Conservation (phyloP, 2,888 invertebrate genomes). For the Byasa hedistus region DNA sequence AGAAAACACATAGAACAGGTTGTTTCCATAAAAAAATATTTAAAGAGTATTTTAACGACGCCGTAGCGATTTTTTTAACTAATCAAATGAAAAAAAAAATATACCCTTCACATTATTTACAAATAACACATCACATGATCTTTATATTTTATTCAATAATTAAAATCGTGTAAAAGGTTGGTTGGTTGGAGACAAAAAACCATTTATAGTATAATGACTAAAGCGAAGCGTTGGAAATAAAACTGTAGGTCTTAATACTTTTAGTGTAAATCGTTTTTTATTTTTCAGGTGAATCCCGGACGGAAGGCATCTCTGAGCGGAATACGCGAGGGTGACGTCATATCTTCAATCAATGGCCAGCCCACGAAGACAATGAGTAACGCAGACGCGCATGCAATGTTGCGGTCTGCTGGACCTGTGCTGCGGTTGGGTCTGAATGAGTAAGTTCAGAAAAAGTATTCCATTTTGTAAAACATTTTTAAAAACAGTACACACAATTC, state of each 20-base stretch:
- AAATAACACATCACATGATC: too few relatives aligned
- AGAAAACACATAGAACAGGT: too few relatives aligned
- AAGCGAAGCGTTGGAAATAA: too few relatives aligned
- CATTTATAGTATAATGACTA: not conserved
- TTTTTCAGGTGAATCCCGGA: constrained; percentile 90
- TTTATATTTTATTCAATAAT: too few relatives aligned
- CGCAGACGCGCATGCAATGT: constrained; percentile 85
- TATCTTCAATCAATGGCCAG: constrained; percentile 88
- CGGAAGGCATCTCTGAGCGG: constrained; percentile 91
- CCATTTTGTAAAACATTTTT: not conserved
- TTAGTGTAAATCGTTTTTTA: not conserved
- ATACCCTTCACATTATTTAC: too few relatives aligned
- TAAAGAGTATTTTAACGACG: not conserved
- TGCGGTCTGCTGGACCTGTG: constrained; percentile 84
- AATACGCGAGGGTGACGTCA: constrained; percentile 89
- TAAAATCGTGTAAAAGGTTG: too few relatives aligned
- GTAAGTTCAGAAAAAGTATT: constrained; percentile 71
- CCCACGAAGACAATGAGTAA: constrained; percentile 84
- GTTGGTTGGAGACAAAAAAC: too few relatives aligned
- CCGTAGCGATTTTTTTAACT: not conserved
- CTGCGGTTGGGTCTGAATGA: constrained; percentile 85
- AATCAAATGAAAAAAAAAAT: too few relatives aligned
- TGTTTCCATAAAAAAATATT: not conserved
- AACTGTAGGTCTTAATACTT: not conserved
- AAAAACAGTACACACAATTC: not conserved